These are phyloP conservation scores for Drosophila kikkawai DNA, from an alignment of 1,140 invertebrate genomes.

Conservation along the genomic window DNA sequence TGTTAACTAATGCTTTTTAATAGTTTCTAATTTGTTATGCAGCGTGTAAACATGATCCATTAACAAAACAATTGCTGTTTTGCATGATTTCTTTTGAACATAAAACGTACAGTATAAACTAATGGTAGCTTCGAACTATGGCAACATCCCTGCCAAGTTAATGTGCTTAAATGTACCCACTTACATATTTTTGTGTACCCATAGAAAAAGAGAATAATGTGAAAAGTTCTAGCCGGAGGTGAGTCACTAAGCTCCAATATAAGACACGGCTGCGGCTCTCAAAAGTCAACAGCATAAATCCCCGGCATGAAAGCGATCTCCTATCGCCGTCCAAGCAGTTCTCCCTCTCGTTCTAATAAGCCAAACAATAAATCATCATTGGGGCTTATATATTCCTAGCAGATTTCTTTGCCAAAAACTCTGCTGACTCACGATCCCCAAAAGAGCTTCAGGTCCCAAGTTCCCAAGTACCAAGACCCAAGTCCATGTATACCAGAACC, in stretches of 20 bases:
- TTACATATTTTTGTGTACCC: constrained; percentile 14
- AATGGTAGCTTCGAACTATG: constrained; percentile 1
- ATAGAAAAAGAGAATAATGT: background rate
- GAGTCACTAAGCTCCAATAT: constrained; percentile 44
- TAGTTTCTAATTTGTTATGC: constrained; percentile 12
- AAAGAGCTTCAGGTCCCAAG: constrained; percentile 49
- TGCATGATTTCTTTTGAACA: background rate
- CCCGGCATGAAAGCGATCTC: constrained; percentile 34
- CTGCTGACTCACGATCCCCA: constrained; percentile 77
- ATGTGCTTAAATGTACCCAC: constrained; percentile 26
- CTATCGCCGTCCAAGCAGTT: constrained; percentile 41
- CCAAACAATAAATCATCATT: constrained; percentile 79
- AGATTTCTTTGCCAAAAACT: constrained; percentile 62
- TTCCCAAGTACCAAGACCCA: background rate
- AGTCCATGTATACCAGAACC: constrained; percentile 19
- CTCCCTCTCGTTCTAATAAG: constrained; percentile 71
- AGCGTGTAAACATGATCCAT: constrained; percentile 13
- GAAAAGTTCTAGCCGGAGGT: constrained; percentile 29
- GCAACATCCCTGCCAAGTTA: constrained; percentile 1
- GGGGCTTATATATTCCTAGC: constrained; percentile 69
- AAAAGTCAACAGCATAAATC: constrained; percentile 52
- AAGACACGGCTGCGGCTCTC: constrained; percentile 15
- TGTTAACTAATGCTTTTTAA: constrained; percentile 9
- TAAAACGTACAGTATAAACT: background rate
- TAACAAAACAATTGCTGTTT: constrained; percentile 8